Conservation (phyloP, 2,888 invertebrate species). For the Eulithis testata region DNA sequence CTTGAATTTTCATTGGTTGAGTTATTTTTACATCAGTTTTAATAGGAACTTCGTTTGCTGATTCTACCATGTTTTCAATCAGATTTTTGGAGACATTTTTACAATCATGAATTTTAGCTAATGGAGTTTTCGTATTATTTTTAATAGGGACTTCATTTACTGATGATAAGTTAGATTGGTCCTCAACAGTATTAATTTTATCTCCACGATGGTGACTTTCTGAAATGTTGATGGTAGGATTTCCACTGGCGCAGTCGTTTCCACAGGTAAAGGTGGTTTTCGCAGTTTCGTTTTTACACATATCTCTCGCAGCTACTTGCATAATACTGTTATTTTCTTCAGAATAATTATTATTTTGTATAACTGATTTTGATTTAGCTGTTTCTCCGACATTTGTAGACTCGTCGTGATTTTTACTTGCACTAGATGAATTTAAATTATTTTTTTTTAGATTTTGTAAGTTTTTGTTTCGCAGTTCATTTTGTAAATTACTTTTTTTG, state of each 20-base stretch:
- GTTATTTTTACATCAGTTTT: not conserved
- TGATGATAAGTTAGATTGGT: not conserved
- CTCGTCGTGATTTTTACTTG: not conserved
- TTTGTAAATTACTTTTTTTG: not conserved
- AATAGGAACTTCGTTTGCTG: conserved; percentile 4
- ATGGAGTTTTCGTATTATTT: not conserved
- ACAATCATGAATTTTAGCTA: conserved; percentile 1
- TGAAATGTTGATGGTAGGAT: not conserved
- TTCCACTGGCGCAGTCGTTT: not conserved
- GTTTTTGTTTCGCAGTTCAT: conserved; percentile 1
- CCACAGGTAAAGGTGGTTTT: not conserved
- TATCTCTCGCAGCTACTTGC: conserved; percentile 1
- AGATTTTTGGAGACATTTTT: conserved; percentile 3
- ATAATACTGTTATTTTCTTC: not conserved
- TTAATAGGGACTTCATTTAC: not conserved
- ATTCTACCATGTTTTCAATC: not conserved
- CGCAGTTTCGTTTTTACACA: conserved; percentile 2
- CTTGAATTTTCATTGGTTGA: not conserved
- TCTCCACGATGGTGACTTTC: not conserved
- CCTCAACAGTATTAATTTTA: not conserved
- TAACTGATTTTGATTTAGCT: conserved; percentile 10
- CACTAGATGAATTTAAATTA: not conserved
- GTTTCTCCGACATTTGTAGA: not conserved
- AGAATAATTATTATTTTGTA: conserved; percentile 11
- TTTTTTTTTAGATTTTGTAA: conserved; percentile 4